These are phyloP conservation scores for Napeogenes inachia DNA, from an alignment of 2,888 invertebrate genomes.

Conservation along the genomic window DNA sequence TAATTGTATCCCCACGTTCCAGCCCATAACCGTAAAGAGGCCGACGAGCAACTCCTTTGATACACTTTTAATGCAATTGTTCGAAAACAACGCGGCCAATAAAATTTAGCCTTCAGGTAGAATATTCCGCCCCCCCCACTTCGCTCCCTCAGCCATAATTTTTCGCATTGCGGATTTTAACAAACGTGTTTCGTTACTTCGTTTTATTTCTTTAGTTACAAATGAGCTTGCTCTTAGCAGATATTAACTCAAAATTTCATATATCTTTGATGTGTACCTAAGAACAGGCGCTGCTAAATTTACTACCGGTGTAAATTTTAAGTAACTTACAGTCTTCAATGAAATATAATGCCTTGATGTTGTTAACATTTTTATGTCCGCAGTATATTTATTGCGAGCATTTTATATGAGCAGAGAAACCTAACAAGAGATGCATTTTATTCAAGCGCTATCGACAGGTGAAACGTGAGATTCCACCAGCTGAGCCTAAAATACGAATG, in stretches of 20 bases:
- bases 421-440: constrained; percentile 26
- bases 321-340: background rate
- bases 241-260: constrained; percentile 22
- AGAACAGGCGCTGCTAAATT: background rate
- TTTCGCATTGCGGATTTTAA: constrained; percentile 73
- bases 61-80: constrained; percentile 77
- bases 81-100: constrained; percentile 69
- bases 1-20: constrained; percentile 62
- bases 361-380: background rate
- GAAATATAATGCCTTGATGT: background rate
- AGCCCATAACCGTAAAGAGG: constrained; percentile 65
- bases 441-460: constrained; percentile 43
- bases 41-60: constrained; percentile 59
- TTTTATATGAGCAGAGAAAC: constrained; percentile 16
- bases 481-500: constrained; percentile 44
- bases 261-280: constrained; percentile 7
- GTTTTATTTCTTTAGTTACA: constrained; percentile 35
- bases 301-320: background rate
- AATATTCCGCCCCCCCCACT: constrained; percentile 59
- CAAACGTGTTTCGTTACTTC: constrained; percentile 36
- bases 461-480: constrained; percentile 41
- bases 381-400: constrained; percentile 2
- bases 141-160: constrained; percentile 66
- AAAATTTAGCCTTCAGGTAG: constrained; percentile 72
- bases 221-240: constrained; percentile 28